Evolutionary conservation across 2,888 invertebrate genomes (phyloP), one percentile per base, ranked within the genome.

Genomic region (Lasioglossum calceatum): DNA sequence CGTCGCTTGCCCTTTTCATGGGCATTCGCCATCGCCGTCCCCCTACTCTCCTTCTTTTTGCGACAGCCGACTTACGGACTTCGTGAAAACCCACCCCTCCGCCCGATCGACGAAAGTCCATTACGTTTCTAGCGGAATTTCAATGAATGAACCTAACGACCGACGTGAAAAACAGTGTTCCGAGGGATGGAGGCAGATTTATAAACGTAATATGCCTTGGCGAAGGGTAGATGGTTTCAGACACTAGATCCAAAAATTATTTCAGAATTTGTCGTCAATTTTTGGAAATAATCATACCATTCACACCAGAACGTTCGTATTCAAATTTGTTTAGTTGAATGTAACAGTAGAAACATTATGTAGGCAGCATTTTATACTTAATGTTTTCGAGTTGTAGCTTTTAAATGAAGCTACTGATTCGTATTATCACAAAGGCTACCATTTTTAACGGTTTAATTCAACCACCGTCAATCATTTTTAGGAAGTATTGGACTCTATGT

Each of bases 1-100:
- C 92, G 93, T 91, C 93, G 93, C 90, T 93, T 91, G 92, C 91
- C 92, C 92, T 94, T 94, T 93, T 92, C 88, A 86, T 84, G 81
- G 86, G 88, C 88, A 90, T 88, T 86, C 82, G 88, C 86, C 71
- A 71, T 23, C 71, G 5, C 39, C 23, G 36, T 23, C 8, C 39
- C 84, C 85, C 42, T 42, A n/a, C 39, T n/a, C 71, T 32, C 92
- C 89, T 90, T 88, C 84, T 92, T 91, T 89, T 85, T 88, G 88
- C 91, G 27, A 77, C 72, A 74, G 50, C 82, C 86, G 85, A 89
- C 84, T 89, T 85, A 82, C 87, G 80, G 88, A 89, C 88, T 87
- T 82, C 84, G 72, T 78, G 81, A 89, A 58, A 91, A 88, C 91
- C 87, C 87, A 64, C 32, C 86, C 84, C 79, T 71, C 71, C 84